These are phyloP conservation scores for Oscheius sp. DNA, from an alignment of 2,888 invertebrate species.

Conservation along the genomic window DNA sequence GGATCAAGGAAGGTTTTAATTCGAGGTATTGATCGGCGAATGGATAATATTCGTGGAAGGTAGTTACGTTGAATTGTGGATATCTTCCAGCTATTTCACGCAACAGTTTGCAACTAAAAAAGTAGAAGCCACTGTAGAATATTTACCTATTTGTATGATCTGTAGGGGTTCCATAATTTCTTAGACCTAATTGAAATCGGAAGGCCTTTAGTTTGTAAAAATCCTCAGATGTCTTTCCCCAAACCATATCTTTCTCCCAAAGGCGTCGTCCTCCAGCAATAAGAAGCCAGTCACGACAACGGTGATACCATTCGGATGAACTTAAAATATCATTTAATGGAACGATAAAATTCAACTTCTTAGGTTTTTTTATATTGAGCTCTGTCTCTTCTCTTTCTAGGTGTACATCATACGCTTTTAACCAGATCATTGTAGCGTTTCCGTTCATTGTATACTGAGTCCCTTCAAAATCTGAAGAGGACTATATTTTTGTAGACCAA, in stretches of 20 bases:
- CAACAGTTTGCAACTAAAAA: constrained; percentile 70
- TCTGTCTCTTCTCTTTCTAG: constrained; percentile 52
- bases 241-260: constrained; percentile 69
- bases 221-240: constrained; percentile 46
- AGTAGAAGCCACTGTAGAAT: too few relatives aligned
- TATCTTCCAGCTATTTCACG: constrained; percentile 54
- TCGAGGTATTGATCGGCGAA: constrained; percentile 80
- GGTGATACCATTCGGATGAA: constrained; percentile 60
- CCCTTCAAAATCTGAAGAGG: constrained; percentile 50
- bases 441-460: constrained; percentile 66
- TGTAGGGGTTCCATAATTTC: constrained; percentile 66
- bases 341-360: constrained; percentile 37
- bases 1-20: constrained; percentile 65
- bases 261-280: constrained; percentile 65
- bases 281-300: constrained; percentile 66
- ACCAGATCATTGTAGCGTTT: constrained; percentile 69
- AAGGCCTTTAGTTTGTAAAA: constrained; percentile 58
- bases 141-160: constrained; percentile 65
- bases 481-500: neutral
- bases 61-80: constrained; percentile 80
- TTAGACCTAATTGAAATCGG: constrained; percentile 67
- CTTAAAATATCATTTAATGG: constrained; percentile 4
- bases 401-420: constrained; percentile 62
- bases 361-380: constrained; percentile 55
- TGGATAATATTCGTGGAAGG: constrained; percentile 93